These are phyloP conservation scores for Ashinkailepas kermadecensis DNA, from an alignment of 2,888 invertebrate genomes.

Conservation along the genomic window DNA sequence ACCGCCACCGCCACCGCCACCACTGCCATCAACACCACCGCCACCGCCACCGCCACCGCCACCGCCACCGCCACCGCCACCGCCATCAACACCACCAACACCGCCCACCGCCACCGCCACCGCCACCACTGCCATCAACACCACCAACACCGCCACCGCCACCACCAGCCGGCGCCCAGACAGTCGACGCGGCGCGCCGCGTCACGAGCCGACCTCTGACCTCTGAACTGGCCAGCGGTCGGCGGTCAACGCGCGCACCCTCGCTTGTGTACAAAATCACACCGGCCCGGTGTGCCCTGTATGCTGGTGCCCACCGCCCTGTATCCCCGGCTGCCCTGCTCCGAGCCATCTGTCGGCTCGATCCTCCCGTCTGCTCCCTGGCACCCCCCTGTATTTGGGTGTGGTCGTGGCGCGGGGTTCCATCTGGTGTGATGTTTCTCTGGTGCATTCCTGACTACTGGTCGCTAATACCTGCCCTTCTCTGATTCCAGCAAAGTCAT, in stretches of 20 bases:
- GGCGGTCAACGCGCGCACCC: not conserved
- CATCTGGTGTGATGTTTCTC: slow-evolving; percentile 12
- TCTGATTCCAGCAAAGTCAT: slow-evolving; percentile 16
- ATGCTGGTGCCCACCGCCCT: not conserved
- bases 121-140: too few species aligned
- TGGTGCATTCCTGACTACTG: slow-evolving; percentile 18
- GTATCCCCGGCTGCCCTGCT: not conserved
- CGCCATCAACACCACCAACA: too few species aligned
- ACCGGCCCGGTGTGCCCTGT: not conserved
- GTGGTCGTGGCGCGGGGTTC: not conserved
- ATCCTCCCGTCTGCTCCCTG: not conserved
- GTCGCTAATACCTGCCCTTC: slow-evolving; percentile 19
- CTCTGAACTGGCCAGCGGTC: too few species aligned
- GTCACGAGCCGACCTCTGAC: too few species aligned
- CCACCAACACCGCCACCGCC: too few species aligned
- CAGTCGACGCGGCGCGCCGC: too few species aligned
- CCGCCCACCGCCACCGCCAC: too few species aligned
- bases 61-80: too few species aligned
- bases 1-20: too few species aligned
- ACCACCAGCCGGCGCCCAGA: too few species aligned
- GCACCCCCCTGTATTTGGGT: not conserved
- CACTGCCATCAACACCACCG: too few species aligned
- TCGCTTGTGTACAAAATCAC: not conserved
- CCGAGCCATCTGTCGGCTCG: not conserved
- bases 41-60: too few species aligned